A percentile compares a stretch with the other conserved stretches of the same genome.
phyloP scores from a whole-genome alignment of 2,888 invertebrate genomes.

The Ligdia adustata region DNA sequence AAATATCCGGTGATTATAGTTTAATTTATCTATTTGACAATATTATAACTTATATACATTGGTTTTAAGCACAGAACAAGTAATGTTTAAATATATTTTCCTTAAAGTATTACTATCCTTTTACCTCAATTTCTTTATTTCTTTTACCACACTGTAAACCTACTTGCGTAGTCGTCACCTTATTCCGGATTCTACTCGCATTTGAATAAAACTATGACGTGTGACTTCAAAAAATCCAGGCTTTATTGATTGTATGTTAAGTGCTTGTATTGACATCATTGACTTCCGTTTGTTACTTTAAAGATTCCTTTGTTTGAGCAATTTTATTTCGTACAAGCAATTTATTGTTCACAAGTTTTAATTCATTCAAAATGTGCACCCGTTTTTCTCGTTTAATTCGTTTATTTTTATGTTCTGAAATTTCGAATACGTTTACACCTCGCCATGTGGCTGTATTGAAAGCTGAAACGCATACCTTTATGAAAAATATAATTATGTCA shows the following conservation, averaged over 20 bases:
- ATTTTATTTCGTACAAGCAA: neutral
- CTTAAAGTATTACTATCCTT: too few relatives aligned
- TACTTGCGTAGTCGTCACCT: too few relatives aligned
- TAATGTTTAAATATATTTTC: too few relatives aligned
- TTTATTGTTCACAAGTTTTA: too few relatives aligned
- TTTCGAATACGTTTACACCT: neutral
- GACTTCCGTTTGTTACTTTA: neutral
- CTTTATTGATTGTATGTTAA: constrained; percentile 41
- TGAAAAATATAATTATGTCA: constrained; percentile 14
- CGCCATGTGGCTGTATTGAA: constrained; percentile 5
- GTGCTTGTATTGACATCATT: constrained; percentile 12
- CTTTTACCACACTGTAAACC: too few relatives aligned
- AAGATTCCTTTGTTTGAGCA: constrained; percentile 7
- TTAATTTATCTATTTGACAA: too few relatives aligned
- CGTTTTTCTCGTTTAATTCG: neutral
- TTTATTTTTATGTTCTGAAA: neutral
- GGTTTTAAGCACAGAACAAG: too few relatives aligned
- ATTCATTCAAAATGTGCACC: neutral
- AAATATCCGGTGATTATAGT: too few relatives aligned
- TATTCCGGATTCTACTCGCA: neutral
- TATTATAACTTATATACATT: too few relatives aligned
- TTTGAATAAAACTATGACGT: constrained; percentile 9
- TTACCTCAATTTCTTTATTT: too few relatives aligned
- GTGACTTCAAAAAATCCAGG: constrained; percentile 33
- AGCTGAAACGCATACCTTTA: constrained; percentile 8